Evolutionary conservation across 2,797 vertebrate species (phyloP).

Genomic region (Coreius guichenoti): DNA sequence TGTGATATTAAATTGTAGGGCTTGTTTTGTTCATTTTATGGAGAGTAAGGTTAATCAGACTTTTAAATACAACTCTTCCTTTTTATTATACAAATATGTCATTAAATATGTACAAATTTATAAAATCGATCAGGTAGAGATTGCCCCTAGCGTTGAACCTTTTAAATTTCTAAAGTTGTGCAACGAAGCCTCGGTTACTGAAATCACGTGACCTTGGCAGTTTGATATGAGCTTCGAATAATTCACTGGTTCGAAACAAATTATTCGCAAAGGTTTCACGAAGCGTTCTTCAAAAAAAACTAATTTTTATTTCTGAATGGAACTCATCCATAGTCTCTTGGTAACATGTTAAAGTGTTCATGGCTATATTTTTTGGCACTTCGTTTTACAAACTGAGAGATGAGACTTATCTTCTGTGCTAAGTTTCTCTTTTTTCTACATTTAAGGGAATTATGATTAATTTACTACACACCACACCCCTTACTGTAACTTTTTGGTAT

Average conservation of each 20-base stretch:
- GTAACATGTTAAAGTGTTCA: background rate
- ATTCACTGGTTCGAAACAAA: background rate
- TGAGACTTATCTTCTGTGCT: background rate
- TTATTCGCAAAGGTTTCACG: background rate
- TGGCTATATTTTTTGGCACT: background rate
- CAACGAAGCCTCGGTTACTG: background rate
- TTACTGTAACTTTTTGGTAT: background rate
- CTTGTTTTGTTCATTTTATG: background rate
- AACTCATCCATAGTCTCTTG: background rate
- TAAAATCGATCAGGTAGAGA: background rate
- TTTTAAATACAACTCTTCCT: background rate
- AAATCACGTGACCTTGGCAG: background rate
- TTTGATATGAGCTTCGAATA: too few species aligned
- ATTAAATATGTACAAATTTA: background rate
- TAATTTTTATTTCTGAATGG: background rate
- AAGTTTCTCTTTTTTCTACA: background rate
- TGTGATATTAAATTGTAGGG: background rate
- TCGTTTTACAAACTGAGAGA: background rate
- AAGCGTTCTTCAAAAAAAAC: background rate
- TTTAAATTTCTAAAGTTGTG: background rate
- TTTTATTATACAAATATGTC: background rate
- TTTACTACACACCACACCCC: background rate
- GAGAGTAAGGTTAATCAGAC: background rate
- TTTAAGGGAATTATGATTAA: background rate
- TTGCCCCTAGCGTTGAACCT: background rate